Conservation (phyloP, 2,797 vertebrate genomes). For the Chelmon rostratus region DNA sequence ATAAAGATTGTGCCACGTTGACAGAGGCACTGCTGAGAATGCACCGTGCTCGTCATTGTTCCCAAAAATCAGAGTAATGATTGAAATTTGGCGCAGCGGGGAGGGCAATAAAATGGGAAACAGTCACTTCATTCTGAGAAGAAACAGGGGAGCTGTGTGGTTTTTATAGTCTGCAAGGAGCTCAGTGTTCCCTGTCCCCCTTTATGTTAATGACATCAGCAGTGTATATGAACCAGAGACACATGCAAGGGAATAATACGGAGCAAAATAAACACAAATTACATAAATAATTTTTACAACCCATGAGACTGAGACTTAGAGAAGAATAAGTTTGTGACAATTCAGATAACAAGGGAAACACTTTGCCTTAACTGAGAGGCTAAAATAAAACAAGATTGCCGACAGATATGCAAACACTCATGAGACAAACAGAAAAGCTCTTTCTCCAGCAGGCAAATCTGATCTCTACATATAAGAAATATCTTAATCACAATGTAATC, state of each 20-base stretch:
- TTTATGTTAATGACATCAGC: slow-evolving; percentile 49
- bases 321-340: slow-evolving; percentile 28
- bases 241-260: slow-evolving; percentile 14
- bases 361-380: slow-evolving; percentile 16
- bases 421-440: slow-evolving; percentile 19
- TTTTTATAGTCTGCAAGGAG: slow-evolving; percentile 30
- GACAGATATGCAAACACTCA: slow-evolving; percentile 25
- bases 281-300: slow-evolving; percentile 37
- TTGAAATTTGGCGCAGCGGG: slow-evolving; percentile 47
- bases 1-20: slow-evolving; percentile 82
- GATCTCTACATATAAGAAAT: slow-evolving; percentile 14
- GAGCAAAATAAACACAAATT: slow-evolving; percentile 46
- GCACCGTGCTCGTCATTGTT: slow-evolving; percentile 60
- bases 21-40: slow-evolving; percentile 69
- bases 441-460: background rate
- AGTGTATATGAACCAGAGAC: slow-evolving; percentile 34
- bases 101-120: slow-evolving; percentile 17
- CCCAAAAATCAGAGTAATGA: slow-evolving; percentile 66
- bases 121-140: slow-evolving; percentile 48
- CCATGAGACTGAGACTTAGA: slow-evolving; percentile 18
- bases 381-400: slow-evolving; percentile 12
- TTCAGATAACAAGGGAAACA: slow-evolving; percentile 36
- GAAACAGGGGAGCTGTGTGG: slow-evolving; percentile 38
- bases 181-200: slow-evolving; percentile 25
- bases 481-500: slow-evolving; percentile 28